These are phyloP conservation scores for Himalopsyche anomala DNA, from an alignment of 2,888 invertebrate genomes.

Conservation along the genomic window DNA sequence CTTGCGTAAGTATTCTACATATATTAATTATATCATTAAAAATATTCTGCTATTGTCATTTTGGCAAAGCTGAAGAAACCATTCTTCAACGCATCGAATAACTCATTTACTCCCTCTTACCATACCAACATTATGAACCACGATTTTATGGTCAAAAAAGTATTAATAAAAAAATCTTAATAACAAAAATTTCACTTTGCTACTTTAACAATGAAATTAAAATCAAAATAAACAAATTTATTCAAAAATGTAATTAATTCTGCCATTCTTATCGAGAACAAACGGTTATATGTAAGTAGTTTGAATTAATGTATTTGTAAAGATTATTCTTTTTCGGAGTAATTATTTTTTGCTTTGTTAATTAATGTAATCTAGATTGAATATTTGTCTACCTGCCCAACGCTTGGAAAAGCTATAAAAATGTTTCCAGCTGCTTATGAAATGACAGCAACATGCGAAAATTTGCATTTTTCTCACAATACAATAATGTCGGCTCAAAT, in stretches of 20 bases:
- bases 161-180: too few relatives aligned
- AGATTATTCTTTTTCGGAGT: background rate
- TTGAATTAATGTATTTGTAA: background rate
- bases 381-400: conserved; percentile 4
- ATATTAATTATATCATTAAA: too few relatives aligned
- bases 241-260: background rate
- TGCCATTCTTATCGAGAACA: conserved; percentile 17
- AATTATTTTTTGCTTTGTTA: conserved; percentile 15
- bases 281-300: background rate
- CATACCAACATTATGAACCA: too few relatives aligned
- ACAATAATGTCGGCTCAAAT: too few relatives aligned
- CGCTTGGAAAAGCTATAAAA: background rate
- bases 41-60: too few relatives aligned
- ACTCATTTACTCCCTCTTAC: too few relatives aligned
- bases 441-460: background rate
- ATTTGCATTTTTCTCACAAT: conserved; percentile 7
- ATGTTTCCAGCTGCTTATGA: background rate
- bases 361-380: conserved; percentile 14
- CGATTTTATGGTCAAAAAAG: too few relatives aligned
- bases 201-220: background rate
- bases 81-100: too few relatives aligned
- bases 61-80: too few relatives aligned
- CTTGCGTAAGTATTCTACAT: too few relatives aligned
- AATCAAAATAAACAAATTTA: conserved; percentile 18
- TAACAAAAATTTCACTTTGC: background rate